These are phyloP conservation scores for Periophthalmodon schlosseri DNA, from an alignment of 2,113 vertebrate genomes.

Conservation along the genomic window DNA sequence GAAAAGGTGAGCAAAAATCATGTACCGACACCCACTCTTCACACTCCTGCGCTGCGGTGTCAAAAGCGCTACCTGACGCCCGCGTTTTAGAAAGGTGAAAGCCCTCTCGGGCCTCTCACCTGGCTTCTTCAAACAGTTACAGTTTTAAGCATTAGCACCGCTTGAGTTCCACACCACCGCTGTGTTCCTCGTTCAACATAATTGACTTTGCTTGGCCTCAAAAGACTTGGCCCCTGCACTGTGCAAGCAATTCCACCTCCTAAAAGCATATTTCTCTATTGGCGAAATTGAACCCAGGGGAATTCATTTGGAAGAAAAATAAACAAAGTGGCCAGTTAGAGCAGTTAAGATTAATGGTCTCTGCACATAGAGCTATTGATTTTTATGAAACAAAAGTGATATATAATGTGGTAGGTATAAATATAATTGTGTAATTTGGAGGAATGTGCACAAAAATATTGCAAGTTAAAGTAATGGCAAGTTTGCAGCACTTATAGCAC, in stretches of 20 bases:
- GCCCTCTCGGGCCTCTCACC: conserved; percentile 23
- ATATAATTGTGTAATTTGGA: neutral
- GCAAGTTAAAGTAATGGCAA: neutral
- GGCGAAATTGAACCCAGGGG: conserved; percentile 42
- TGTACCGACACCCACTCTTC: conserved; percentile 54
- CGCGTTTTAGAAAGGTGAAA: conserved; percentile 45
- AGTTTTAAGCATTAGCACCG: conserved; percentile 6
- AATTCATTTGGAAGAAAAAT: conserved; percentile 56
- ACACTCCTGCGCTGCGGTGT: conserved; percentile 31
- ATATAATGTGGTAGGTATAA: neutral
- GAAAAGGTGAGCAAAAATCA: conserved; percentile 26
- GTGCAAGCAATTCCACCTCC: conserved; percentile 39
- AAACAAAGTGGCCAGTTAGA: conserved; percentile 58
- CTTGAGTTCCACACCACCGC: conserved; percentile 4
- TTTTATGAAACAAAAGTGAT: conserved; percentile 44
- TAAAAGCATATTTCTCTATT: conserved; percentile 40
- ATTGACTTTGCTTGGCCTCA: conserved; percentile 57
- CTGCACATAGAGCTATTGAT: conserved; percentile 56
- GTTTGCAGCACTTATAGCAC: neutral
- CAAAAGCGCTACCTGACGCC: conserved; percentile 31
- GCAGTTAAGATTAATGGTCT: conserved; percentile 62
- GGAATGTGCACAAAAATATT: neutral
- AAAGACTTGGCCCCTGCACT: conserved; percentile 27
- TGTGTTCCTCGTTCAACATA: conserved; percentile 42
- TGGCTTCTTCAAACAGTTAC: conserved; percentile 7